Conservation (phyloP, 2,888 invertebrate genomes). For the Cephus rjabovi region DNA sequence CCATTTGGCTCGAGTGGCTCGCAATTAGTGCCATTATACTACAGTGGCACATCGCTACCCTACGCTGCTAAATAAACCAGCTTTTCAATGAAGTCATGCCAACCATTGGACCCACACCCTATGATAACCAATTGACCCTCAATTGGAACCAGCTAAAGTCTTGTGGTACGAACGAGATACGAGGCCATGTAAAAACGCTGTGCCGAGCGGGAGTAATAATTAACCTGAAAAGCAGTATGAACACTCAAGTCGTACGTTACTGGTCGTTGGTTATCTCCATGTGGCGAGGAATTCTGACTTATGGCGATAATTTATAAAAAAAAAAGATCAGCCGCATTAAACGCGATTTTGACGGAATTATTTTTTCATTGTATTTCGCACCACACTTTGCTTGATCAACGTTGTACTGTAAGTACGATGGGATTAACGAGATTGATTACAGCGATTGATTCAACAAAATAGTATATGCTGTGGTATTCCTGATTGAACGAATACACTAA, state of each 20-base stretch:
- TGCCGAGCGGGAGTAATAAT: no score
- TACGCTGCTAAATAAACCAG: neutral
- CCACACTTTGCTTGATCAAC: neutral
- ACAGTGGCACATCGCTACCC: neutral
- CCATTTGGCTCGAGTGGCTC: neutral
- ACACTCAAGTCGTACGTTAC: neutral
- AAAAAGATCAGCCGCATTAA: neutral
- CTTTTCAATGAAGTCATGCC: neutral
- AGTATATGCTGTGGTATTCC: neutral
- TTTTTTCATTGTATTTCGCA: neutral
- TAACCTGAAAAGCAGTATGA: neutral
- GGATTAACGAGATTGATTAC: neutral
- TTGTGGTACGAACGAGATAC: neutral
- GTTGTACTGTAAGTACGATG: neutral
- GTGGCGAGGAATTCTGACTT: neutral
- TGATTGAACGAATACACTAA: neutral
- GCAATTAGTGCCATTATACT: slow-evolving; percentile 2
- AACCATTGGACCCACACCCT: neutral
- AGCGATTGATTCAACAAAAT: neutral
- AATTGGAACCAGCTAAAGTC: neutral
- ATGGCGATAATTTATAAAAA: neutral
- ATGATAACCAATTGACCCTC: neutral
- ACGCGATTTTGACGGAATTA: neutral
- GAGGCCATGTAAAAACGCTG: neutral
- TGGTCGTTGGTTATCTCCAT: neutral